phyloP scores from a whole-genome alignment of 2,797 vertebrate genomes.

The Tangara arthus region DNA sequence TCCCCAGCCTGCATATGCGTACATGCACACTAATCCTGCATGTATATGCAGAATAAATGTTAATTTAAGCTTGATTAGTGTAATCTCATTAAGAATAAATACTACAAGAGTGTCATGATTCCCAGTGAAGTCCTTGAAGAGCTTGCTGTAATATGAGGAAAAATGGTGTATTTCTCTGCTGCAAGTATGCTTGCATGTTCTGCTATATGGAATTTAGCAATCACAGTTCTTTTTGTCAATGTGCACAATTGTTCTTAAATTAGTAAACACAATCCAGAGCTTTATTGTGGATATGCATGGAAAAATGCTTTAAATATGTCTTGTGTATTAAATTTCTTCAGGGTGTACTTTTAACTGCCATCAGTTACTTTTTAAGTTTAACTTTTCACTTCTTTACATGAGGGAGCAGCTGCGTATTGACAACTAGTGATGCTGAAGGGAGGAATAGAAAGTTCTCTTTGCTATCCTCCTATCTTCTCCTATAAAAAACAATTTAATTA shows the following conservation, averaged over 20 bases:
- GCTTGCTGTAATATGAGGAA: background rate
- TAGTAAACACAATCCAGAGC: background rate
- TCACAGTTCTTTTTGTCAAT: background rate
- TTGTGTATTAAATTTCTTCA: background rate
- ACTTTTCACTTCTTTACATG: slow-evolving; percentile 23
- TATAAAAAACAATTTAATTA: slow-evolving; percentile 35
- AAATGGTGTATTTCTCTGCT: background rate
- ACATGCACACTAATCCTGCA: background rate
- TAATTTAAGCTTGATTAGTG: slow-evolving; percentile 27
- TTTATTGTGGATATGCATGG: background rate
- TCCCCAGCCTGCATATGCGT: background rate
- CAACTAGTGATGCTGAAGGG: background rate
- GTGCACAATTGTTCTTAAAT: background rate
- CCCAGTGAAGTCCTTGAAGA: slow-evolving; percentile 2
- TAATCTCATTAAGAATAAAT: slow-evolving; percentile 45
- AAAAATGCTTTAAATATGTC: background rate
- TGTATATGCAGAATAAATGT: background rate
- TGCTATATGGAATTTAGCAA: background rate
- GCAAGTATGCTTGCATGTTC: background rate
- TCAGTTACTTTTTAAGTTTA: slow-evolving; percentile 14
- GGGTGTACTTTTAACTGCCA: background rate
- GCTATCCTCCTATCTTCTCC: background rate
- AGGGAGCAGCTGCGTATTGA: slow-evolving; percentile 13
- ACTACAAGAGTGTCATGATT: background rate
- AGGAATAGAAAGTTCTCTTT: slow-evolving; percentile 29